These are phyloP conservation scores for Hydrolagus affinis DNA, from an alignment of 2,113 vertebrate genomes.

Conservation along the genomic window DNA sequence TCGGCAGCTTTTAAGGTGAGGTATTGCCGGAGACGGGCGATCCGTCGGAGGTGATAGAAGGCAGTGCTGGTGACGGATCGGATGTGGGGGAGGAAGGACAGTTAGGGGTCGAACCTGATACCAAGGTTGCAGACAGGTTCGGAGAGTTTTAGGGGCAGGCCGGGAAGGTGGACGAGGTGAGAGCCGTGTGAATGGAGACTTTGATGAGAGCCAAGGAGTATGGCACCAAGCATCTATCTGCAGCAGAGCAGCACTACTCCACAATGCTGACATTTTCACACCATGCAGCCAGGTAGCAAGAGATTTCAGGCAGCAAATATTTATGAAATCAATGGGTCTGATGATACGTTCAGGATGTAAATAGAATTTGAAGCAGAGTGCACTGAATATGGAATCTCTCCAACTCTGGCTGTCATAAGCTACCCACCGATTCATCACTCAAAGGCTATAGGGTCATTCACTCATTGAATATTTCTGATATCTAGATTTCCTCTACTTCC, in stretches of 20 bases:
- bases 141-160: no score
- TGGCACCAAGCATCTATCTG: no score
- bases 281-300: neutral
- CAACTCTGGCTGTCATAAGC: neutral
- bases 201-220: no score
- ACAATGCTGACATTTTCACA: neutral
- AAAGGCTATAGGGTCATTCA: neutral
- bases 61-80: no score
- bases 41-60: no score
- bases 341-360: neutral
- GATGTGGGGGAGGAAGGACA: no score
- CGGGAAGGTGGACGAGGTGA: no score
- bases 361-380: neutral
- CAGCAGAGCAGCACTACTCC: neutral
- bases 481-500: neutral
- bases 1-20: no score
- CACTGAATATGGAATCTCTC: constrained; percentile 3
- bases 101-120: no score
- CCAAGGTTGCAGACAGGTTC: no score
- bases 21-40: no score
- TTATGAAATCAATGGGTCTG: neutral
- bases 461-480: constrained; percentile 20
- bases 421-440: constrained; percentile 16
- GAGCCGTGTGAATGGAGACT: no score
- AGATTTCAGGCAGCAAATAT: neutral